These are phyloP conservation scores for Bufotes viridis DNA, from an alignment of 2,797 vertebrate species.

Conservation along the genomic window DNA sequence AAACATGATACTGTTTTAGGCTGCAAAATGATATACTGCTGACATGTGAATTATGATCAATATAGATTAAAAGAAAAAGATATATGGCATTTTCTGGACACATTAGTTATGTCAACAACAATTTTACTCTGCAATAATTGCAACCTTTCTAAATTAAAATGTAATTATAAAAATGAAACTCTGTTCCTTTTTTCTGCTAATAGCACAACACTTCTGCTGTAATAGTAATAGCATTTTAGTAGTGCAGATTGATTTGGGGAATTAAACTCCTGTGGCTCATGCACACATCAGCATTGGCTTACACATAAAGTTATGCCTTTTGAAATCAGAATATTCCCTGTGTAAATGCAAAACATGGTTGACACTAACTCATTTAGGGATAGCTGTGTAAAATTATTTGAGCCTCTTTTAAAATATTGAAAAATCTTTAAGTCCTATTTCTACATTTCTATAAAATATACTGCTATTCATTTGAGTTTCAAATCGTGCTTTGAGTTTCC, in stretches of 20 bases:
- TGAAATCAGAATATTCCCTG: conserved; percentile 15
- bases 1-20: not conserved
- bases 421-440: not conserved
- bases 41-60: conserved; percentile 23
- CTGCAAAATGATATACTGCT: not conserved
- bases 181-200: conserved; percentile 42
- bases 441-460: not conserved
- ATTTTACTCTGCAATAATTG: conserved; percentile 43
- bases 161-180: conserved; percentile 57
- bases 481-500: not conserved
- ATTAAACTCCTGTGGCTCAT: conserved; percentile 54
- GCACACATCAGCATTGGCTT: conserved; percentile 50
- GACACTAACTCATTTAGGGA: not conserved
- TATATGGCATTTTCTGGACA: conserved; percentile 11
- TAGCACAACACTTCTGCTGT: conserved; percentile 48
- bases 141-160: conserved; percentile 55
- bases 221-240: conserved; percentile 54
- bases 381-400: conserved; percentile 7
- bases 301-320: conserved; percentile 13
- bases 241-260: conserved; percentile 55
- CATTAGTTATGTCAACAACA: conserved; percentile 47
- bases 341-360: conserved; percentile 27
- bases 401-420: not conserved
- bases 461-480: not conserved
- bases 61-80: conserved; percentile 46